These are phyloP conservation scores for Daboia siamensis DNA, from an alignment of 2,113 vertebrate species.

Conservation along the genomic window DNA sequence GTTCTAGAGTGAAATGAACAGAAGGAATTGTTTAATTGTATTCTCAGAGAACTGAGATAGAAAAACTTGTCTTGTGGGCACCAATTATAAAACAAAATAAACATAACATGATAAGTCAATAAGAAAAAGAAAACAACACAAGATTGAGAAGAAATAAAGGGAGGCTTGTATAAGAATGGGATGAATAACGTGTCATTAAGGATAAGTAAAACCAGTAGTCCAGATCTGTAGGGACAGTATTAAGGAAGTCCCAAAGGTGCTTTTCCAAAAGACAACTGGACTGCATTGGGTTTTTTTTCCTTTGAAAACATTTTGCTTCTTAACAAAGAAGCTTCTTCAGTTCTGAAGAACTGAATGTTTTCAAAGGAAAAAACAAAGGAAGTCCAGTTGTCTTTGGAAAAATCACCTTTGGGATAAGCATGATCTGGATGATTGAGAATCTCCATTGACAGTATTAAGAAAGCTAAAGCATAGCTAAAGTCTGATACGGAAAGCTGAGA, in stretches of 20 bases:
- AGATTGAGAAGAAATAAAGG: not conserved
- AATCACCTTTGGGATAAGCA: not conserved
- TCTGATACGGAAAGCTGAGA: not conserved
- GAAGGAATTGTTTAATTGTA: not conserved
- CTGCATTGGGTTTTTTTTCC: not conserved
- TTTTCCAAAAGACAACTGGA: not conserved
- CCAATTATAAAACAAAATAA: not conserved
- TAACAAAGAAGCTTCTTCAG: not conserved
- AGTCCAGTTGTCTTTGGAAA: not conserved
- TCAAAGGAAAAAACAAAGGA: not conserved
- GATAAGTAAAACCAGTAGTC: not conserved
- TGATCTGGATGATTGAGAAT: not conserved
- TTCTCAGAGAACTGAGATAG: not conserved
- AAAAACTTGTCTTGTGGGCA: not conserved
- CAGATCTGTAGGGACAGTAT: not conserved
- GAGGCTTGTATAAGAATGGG: not conserved
- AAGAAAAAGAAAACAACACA: not conserved
- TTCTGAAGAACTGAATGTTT: not conserved
- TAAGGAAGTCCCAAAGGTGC: not conserved
- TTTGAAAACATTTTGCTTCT: not conserved
- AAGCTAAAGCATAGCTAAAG: not conserved
- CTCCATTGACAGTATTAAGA: not conserved
- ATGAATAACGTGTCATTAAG: not conserved
- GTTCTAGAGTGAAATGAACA: not conserved
- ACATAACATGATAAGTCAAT: not conserved